Percentiles rank a stretch among this genome's conserved stretches.
Evolutionary conservation across 2,888 invertebrate genomes (phyloP).

Genomic region (Congeria kusceri): DNA sequence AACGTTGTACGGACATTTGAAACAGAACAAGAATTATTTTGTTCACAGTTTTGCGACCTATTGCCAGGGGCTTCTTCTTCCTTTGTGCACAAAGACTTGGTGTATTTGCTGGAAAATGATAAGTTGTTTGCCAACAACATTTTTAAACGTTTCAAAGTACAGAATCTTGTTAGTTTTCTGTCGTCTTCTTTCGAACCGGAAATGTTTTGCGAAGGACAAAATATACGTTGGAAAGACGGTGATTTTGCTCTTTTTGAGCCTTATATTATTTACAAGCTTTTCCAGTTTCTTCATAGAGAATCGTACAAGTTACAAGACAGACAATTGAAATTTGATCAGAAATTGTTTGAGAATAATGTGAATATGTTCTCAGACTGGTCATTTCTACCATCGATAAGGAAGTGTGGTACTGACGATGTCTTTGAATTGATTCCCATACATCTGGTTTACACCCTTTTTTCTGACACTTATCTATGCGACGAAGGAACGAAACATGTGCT

Average conservation of each 20-base stretch:
- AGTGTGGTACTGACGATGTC: neutral
- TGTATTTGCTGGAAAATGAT: neutral
- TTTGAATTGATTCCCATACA: slow-evolving; percentile 15
- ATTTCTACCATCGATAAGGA: slow-evolving; percentile 12
- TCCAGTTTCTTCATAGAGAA: slow-evolving; percentile 6
- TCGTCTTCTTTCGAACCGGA: slow-evolving; percentile 5
- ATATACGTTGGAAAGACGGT: neutral
- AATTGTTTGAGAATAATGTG: slow-evolving; percentile 7
- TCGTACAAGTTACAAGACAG: neutral
- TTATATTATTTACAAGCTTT: neutral
- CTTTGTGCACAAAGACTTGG: slow-evolving; percentile 42
- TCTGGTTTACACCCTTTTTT: neutral
- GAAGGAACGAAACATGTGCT: neutral
- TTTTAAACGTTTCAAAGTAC: slow-evolving; percentile 14
- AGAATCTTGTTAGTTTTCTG: slow-evolving; percentile 8
- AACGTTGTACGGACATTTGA: slow-evolving; percentile 28
- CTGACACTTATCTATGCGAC: neutral
- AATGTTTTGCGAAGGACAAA: neutral
- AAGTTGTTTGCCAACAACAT: neutral
- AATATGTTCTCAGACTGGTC: slow-evolving; percentile 8
- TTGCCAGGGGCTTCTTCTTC: slow-evolving; percentile 40
- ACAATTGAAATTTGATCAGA: neutral
- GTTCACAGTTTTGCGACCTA: slow-evolving; percentile 25
- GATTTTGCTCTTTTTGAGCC: neutral
- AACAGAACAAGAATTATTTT: slow-evolving; percentile 10